Conservation (phyloP, 2,888 invertebrate species). For the Xestobium rufovillosum region DNA sequence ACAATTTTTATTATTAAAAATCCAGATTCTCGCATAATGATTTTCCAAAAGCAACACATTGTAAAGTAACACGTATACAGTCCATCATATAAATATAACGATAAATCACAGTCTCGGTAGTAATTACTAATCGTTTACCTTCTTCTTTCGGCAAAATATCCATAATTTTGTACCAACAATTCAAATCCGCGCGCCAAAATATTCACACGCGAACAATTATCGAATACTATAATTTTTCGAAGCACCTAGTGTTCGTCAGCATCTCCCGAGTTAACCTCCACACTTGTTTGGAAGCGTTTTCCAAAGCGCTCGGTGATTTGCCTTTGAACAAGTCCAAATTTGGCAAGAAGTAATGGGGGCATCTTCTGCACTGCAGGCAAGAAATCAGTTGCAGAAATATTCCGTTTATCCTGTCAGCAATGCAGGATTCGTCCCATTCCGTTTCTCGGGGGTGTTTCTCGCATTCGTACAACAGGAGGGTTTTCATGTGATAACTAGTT, state of each 20-base stretch:
- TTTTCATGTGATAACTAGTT: conserved; percentile 68
- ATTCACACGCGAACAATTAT: too few relatives aligned
- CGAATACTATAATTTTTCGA: conserved; percentile 73
- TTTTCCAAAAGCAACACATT: too few relatives aligned
- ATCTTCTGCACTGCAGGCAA: conserved; percentile 74
- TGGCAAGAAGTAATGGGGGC: conserved; percentile 80
- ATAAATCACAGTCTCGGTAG: too few relatives aligned
- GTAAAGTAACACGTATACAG: too few relatives aligned
- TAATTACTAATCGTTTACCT: too few relatives aligned
- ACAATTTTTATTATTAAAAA: too few relatives aligned
- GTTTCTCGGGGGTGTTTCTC: conserved; percentile 76
- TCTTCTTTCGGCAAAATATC: too few relatives aligned
- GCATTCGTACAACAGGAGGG: conserved; percentile 75
- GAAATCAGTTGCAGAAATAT: conserved; percentile 78
- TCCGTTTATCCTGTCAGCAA: conserved; percentile 74
- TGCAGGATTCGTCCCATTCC: conserved; percentile 74
- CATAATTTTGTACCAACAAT: too few relatives aligned
- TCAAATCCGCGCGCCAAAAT: too few relatives aligned
- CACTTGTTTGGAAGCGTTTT: conserved; percentile 73
- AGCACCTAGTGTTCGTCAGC: conserved; percentile 68
- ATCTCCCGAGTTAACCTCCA: conserved; percentile 75
- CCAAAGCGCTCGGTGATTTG: conserved; percentile 65
- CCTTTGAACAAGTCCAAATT: conserved; percentile 76
- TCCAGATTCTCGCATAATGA: too few relatives aligned
- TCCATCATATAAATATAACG: too few relatives aligned